These are phyloP conservation scores for Octomys mimax DNA, from an alignment of 2,797 vertebrate genomes.

Conservation along the genomic window DNA sequence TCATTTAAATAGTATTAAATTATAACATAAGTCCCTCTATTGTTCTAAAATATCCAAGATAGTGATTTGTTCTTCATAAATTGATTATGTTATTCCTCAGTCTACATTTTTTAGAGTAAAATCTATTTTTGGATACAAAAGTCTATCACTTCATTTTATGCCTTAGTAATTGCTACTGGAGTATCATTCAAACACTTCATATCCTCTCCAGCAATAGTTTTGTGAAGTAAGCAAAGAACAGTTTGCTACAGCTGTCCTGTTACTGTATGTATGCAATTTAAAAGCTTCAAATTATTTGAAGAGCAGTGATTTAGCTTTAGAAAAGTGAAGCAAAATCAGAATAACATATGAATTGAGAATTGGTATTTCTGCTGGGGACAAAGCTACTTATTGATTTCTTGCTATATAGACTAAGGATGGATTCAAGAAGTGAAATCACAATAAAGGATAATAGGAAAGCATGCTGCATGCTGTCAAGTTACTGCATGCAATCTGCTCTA, in stretches of 20 bases:
- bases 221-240: neutral
- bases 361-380: neutral
- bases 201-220: neutral
- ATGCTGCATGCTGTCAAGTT: neutral
- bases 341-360: conserved; percentile 29
- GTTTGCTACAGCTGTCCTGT: neutral
- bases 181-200: neutral
- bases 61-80: neutral
- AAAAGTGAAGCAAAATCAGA: conserved; percentile 41
- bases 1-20: neutral
- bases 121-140: neutral
- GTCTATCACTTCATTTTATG: neutral
- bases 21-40: neutral
- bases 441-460: conserved; percentile 15
- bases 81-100: neutral
- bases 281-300: conserved; percentile 46
- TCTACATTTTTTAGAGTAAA: neutral
- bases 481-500: conserved; percentile 2
- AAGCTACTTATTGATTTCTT: conserved; percentile 33
- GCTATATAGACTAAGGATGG: conserved; percentile 17
- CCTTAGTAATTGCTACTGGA: neutral
- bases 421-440: conserved; percentile 29
- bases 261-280: neutral
- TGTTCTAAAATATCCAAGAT: neutral
- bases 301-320: conserved; percentile 25